These are phyloP conservation scores for Tiphia femorata DNA, from an alignment of 2,888 invertebrate species.

Conservation along the genomic window DNA sequence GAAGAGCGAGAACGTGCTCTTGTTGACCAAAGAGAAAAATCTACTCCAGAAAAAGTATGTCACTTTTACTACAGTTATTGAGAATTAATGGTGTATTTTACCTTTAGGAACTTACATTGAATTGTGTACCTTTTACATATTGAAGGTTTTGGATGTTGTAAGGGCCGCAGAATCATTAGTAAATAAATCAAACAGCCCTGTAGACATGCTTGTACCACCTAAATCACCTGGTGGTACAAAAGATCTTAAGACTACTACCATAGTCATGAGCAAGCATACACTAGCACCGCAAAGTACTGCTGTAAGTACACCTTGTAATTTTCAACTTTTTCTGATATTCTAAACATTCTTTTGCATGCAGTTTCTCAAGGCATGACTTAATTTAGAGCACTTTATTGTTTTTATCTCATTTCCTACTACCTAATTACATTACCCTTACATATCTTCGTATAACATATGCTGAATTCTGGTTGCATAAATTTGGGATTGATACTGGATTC, in stretches of 20 bases:
- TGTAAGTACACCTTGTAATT: constrained; percentile 68
- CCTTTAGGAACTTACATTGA: too few relatives aligned
- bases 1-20: constrained; percentile 73
- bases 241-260: constrained; percentile 88
- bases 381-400: constrained; percentile 2
- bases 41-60: constrained; percentile 85
- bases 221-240: constrained; percentile 81
- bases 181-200: constrained; percentile 71
- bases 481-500: not conserved
- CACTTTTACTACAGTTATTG: not conserved
- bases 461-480: not conserved
- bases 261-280: constrained; percentile 95
- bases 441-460: not conserved
- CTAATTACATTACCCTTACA: not conserved
- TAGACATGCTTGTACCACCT: constrained; percentile 74
- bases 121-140: not conserved
- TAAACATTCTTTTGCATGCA: not conserved
- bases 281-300: constrained; percentile 79
- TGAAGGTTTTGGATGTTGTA: constrained; percentile 88
- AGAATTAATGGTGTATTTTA: not conserved
- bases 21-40: constrained; percentile 79
- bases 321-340: constrained; percentile 4
- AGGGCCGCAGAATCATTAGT: constrained; percentile 89
- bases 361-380: not conserved
- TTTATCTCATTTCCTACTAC: too few relatives aligned